A percentile compares a stretch with the other conserved stretches of the same genome.
phyloP scores from a whole-genome alignment of 2,113 vertebrate genomes.

The human (Homo sapiens) region DNA sequence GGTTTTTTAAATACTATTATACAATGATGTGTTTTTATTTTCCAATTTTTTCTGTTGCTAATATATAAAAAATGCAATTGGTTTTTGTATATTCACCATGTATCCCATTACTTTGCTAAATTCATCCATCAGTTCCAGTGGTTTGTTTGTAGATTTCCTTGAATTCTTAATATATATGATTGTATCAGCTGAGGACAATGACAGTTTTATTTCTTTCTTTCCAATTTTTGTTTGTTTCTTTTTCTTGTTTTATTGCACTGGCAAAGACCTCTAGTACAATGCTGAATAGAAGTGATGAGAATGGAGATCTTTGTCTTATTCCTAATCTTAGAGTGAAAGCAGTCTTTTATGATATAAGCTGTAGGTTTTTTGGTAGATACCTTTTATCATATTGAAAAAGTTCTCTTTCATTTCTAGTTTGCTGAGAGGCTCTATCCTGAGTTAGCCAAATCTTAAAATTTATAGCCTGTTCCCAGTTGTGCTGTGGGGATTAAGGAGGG shows the following conservation, averaged over 20 bases:
- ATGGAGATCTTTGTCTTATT: background rate
- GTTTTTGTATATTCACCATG: background rate
- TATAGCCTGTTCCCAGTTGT: background rate
- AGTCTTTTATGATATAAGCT: conserved; percentile 3
- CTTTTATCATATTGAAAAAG: background rate
- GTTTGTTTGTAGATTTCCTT: background rate
- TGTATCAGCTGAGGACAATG: background rate
- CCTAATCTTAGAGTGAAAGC: background rate
- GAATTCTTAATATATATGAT: background rate
- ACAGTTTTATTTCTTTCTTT: conserved; percentile 14
- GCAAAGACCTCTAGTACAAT: background rate
- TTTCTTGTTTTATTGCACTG: conserved; percentile 33
- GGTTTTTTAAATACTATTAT: background rate
- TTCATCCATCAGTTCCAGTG: background rate
- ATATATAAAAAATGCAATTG: background rate
- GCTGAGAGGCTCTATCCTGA: background rate
- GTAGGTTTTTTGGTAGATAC: background rate
- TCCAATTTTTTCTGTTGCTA: conserved; percentile 16
- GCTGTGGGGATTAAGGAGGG: background rate
- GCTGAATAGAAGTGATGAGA: background rate
- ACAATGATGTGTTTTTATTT: background rate
- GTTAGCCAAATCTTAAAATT: background rate
- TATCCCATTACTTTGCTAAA: background rate
- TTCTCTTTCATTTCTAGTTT: background rate
- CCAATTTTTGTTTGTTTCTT: background rate